Percentiles rank a stretch among this genome's conserved stretches.
Evolutionary conservation across 2,888 invertebrate genomes (phyloP).

Genomic region (Brachycybe producta): DNA sequence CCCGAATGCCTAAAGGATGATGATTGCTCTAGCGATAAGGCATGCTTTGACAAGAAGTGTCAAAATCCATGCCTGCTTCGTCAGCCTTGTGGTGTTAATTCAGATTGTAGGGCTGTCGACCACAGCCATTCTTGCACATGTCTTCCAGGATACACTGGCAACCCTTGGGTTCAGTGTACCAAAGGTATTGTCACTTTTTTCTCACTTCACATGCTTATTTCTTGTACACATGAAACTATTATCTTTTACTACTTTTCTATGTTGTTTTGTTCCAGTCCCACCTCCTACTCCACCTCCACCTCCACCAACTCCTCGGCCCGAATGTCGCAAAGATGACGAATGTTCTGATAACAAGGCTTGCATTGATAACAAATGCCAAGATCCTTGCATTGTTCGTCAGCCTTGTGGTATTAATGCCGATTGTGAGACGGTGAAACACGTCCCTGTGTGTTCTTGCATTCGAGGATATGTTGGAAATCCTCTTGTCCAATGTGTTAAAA

Average conservation of each 20-base stretch:
- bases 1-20: conserved; percentile 22
- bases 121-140: conserved; percentile 66
- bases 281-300: neutral
- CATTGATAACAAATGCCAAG: conserved; percentile 31
- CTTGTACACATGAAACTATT: too few relatives aligned
- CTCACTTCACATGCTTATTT: too few relatives aligned
- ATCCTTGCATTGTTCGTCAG: conserved; percentile 49
- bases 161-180: conserved; percentile 47
- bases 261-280: neutral
- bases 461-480: conserved; percentile 24
- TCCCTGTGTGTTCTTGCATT: conserved; percentile 24
- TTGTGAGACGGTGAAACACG: conserved; percentile 24
- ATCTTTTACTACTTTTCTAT: neutral
- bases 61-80: conserved; percentile 67
- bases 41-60: conserved; percentile 45
- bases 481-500: conserved; percentile 21
- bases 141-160: conserved; percentile 56
- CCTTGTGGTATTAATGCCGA: conserved; percentile 25
- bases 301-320: neutral
- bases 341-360: conserved; percentile 25
- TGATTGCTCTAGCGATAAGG: conserved; percentile 40
- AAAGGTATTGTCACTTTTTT: conserved; percentile 8
- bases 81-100: conserved; percentile 60
- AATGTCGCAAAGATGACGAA: conserved; percentile 7
- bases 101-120: conserved; percentile 58